Percentiles rank a stretch among this genome's conserved stretches.
Evolutionary conservation across 1,140 invertebrate genomes (phyloP).

Genomic region (Rhagoletis pomonella): DNA sequence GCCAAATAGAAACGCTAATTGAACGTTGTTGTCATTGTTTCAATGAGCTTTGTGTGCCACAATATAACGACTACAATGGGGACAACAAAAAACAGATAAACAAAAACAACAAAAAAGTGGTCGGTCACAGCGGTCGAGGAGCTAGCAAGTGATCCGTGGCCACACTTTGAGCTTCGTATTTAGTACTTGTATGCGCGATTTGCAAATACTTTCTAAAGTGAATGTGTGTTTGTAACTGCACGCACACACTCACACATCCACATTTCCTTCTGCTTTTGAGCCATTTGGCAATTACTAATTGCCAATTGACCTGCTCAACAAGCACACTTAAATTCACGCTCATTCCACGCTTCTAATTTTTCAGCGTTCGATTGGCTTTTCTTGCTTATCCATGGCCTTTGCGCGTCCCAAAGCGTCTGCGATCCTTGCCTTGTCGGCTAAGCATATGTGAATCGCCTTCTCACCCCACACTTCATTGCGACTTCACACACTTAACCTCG

Average conservation of each 20-base stretch:
- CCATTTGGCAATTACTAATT: conserved; percentile 40
- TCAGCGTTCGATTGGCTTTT: background rate
- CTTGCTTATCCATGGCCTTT: background rate
- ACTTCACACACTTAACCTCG: conserved; percentile 33
- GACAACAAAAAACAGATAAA: conserved; percentile 1
- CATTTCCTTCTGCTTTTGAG: background rate
- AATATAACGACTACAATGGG: background rate
- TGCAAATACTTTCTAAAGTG: background rate
- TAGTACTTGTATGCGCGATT: background rate
- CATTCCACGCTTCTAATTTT: background rate
- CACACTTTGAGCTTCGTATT: background rate
- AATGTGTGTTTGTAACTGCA: background rate
- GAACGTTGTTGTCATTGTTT: conserved; percentile 46
- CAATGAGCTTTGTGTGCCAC: conserved; percentile 29
- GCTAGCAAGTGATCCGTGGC: conserved; percentile 14
- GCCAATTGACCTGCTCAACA: conserved; percentile 46
- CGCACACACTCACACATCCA: background rate
- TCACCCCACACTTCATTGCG: background rate
- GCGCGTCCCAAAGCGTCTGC: background rate
- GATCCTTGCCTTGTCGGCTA: background rate
- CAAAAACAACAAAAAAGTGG: background rate
- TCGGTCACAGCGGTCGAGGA: conserved; percentile 26
- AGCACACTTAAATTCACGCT: background rate
- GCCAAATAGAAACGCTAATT: conserved; percentile 44
- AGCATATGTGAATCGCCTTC: background rate